phyloP scores from a whole-genome alignment of 92 coral and sea anemone species.

The Heteractis magnifica region DNA sequence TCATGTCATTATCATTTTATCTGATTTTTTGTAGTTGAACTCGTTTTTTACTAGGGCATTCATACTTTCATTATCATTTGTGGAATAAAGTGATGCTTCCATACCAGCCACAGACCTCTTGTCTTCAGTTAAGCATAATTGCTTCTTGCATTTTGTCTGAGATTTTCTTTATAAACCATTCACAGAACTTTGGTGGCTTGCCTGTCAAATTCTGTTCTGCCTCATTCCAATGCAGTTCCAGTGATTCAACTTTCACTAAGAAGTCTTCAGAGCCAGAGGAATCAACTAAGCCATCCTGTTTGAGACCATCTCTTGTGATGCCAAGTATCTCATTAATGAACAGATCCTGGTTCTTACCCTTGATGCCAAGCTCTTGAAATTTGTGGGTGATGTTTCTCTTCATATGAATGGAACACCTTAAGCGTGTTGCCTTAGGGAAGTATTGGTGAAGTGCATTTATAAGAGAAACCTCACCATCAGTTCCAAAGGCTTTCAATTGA shows the following conservation, averaged over 20 bases:
- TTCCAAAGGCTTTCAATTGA: neutral
- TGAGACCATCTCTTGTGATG: neutral
- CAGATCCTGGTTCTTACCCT: neutral
- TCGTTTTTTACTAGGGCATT: neutral
- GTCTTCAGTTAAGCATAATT: neutral
- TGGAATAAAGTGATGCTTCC: neutral
- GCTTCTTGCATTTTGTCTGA: conserved; percentile 10
- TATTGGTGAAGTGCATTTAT: conserved; percentile 10
- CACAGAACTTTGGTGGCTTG: conserved; percentile 9
- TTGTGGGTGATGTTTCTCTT: neutral
- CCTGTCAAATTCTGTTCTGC: neutral
- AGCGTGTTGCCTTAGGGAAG: conserved; percentile 1
- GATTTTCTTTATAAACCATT: neutral
- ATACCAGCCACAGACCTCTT: conserved; percentile 5
- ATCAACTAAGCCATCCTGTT: neutral
- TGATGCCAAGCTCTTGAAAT: neutral
- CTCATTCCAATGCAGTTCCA: conserved; percentile 3
- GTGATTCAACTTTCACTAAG: neutral
- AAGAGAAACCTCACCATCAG: neutral
- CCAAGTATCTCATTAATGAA: neutral
- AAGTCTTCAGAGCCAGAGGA: conserved; percentile 1
- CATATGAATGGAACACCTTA: conserved; percentile 1
- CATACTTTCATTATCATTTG: neutral
- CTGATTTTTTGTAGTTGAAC: neutral
- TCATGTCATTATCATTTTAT: neutral